A percentile compares a stretch with the other conserved stretches of the same genome.
Conservation (phyloP, 2,113 vertebrate genomes). For the Solenodon paradoxus region DNA sequence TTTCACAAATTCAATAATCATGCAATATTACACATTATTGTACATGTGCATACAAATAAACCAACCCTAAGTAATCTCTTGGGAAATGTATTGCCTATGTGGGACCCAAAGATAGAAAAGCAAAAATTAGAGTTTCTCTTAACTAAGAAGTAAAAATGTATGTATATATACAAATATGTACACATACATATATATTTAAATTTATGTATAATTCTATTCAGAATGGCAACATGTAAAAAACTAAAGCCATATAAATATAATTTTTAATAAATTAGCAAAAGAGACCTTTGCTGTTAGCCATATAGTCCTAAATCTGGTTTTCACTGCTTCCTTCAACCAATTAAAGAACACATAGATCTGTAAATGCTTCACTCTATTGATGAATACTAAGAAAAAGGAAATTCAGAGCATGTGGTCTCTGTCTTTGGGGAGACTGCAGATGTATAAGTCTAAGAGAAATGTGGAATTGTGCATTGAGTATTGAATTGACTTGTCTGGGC, state of each 20-base stretch:
- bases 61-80: background rate
- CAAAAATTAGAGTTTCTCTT: slow-evolving; percentile 46
- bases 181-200: background rate
- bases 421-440: background rate
- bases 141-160: too few relatives aligned
- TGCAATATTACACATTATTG: accelerated
- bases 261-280: background rate
- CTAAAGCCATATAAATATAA: background rate
- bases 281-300: background rate
- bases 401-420: background rate
- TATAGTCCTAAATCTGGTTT: background rate
- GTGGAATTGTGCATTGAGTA: background rate
- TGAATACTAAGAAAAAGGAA: background rate
- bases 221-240: background rate
- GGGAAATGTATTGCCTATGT: background rate
- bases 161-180: too few relatives aligned
- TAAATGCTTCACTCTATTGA: too few relatives aligned
- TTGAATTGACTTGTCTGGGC: background rate
- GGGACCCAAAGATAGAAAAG: slow-evolving; percentile 51
- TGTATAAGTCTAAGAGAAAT: background rate
- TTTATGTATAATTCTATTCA: background rate
- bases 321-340: background rate
- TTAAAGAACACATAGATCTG: background rate
- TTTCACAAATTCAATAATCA: background rate
- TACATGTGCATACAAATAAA: background rate